Evolutionary conservation across 2,797 vertebrate species (phyloP).

Genomic region (Arrhamphus sclerolepis): DNA sequence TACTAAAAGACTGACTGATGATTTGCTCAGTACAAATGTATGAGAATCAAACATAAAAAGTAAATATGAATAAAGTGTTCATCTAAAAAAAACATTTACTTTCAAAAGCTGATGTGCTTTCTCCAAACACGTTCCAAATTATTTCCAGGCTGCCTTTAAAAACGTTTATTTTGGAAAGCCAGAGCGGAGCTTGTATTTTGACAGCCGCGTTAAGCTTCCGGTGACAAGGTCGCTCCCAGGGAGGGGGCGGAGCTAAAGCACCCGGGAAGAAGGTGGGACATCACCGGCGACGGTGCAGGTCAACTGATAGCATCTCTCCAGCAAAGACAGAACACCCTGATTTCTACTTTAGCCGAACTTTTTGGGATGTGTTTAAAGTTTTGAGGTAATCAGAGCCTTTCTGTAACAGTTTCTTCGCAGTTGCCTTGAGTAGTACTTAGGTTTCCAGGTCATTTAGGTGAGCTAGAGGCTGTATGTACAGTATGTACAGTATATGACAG

Average conservation of each 20-base stretch:
- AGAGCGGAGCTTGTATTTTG: conserved; percentile 4
- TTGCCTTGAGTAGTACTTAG: background rate
- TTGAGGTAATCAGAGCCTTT: background rate
- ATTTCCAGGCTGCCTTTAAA: too few relatives aligned
- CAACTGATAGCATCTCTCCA: conserved; percentile 2
- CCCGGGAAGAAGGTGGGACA: conserved; percentile 18
- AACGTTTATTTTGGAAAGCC: conserved; percentile 36
- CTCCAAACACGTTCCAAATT: too few relatives aligned
- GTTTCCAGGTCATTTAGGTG: conserved; percentile 19
- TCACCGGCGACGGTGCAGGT: background rate
- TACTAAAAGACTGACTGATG: too few relatives aligned
- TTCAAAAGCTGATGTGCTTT: too few relatives aligned
- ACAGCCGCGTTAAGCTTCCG: conserved; percentile 23
- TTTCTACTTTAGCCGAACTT: background rate
- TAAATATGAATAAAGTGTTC: too few relatives aligned
- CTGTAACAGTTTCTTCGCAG: background rate
- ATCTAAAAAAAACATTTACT: too few relatives aligned
- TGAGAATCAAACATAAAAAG: too few relatives aligned
- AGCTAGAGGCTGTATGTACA: background rate
- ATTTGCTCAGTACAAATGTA: too few relatives aligned
- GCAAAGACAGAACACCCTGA: background rate
- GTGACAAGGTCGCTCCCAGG: background rate
- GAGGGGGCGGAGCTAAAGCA: conserved; percentile 37
- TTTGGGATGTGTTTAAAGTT: conserved; percentile 39
- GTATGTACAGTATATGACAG: conserved; percentile 8